These are phyloP conservation scores for Napeogenes inachia DNA, from an alignment of 2,888 invertebrate genomes.

Conservation along the genomic window DNA sequence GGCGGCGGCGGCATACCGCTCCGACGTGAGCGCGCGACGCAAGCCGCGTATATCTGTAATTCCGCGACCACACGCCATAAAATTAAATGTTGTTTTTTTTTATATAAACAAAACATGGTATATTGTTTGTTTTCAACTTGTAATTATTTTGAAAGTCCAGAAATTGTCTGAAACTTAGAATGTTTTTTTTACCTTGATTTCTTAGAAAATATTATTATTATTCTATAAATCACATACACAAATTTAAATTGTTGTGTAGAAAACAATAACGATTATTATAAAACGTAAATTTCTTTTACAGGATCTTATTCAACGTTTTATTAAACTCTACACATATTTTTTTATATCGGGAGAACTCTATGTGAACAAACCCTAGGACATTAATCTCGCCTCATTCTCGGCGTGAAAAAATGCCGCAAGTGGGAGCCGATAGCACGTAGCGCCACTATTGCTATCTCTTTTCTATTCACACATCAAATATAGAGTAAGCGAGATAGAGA, in stretches of 20 bases:
- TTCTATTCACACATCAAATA: constrained; percentile 37
- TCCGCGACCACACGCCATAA: constrained; percentile 39
- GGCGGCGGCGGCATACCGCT: constrained; percentile 71
- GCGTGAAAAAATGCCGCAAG: constrained; percentile 81
- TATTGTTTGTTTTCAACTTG: too few relatives aligned
- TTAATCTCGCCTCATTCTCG: constrained; percentile 82
- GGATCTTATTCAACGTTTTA: background rate
- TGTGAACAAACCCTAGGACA: constrained; percentile 66
- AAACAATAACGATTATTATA: too few relatives aligned
- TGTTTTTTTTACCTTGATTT: too few relatives aligned
- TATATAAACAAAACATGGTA: background rate
- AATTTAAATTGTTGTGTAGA: too few relatives aligned
- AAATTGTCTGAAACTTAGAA: too few relatives aligned
- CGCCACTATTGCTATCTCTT: constrained; percentile 69
- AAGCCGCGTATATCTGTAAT: constrained; percentile 63
- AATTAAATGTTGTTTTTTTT: constrained; percentile 5
- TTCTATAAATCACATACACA: too few relatives aligned
- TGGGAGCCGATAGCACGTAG: constrained; percentile 79
- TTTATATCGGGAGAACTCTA: constrained; percentile 1
- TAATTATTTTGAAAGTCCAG: too few relatives aligned
- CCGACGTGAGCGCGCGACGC: constrained; percentile 70
- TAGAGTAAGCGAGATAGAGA: constrained; percentile 49
- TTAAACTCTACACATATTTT: constrained; percentile 6
- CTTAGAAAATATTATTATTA: too few relatives aligned
- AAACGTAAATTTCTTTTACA: too few relatives aligned